phyloP scores from a whole-genome alignment of 1,140 invertebrate species.

The Palaemon carinicauda region DNA sequence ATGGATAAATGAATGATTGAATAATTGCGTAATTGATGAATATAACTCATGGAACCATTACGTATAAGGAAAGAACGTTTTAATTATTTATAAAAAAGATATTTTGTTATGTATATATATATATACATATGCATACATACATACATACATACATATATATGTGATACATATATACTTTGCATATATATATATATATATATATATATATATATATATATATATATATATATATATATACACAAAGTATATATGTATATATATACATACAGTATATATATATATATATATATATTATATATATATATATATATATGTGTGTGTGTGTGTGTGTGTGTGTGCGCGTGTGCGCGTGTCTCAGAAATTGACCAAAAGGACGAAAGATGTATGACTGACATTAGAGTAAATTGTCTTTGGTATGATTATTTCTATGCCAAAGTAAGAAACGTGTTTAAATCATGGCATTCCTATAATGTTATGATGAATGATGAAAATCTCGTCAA shows the following conservation, averaged over 20 bases:
- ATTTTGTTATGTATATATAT: neutral
- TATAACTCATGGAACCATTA: too few species aligned
- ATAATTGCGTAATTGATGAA: too few species aligned
- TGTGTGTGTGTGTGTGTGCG: neutral
- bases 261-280: neutral
- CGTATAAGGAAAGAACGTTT: too few species aligned
- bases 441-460: too few species aligned
- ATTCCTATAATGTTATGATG: too few species aligned
- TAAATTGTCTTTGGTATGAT: neutral
- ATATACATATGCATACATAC: neutral
- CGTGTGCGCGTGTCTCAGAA: neutral
- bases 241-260: neutral
- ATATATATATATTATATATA: neutral
- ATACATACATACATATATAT: neutral
- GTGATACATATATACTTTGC: neutral
- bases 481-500: neutral
- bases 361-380: neutral
- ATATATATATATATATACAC: neutral
- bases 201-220: constrained; percentile 2
- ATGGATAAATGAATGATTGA: too few species aligned
- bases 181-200: constrained; percentile 2
- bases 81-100: too few species aligned
- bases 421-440: too few species aligned
- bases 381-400: neutral
- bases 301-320: neutral